Evolutionary conservation across 2,113 vertebrate species (phyloP).

Genomic region (Maccullochella peelii): DNA sequence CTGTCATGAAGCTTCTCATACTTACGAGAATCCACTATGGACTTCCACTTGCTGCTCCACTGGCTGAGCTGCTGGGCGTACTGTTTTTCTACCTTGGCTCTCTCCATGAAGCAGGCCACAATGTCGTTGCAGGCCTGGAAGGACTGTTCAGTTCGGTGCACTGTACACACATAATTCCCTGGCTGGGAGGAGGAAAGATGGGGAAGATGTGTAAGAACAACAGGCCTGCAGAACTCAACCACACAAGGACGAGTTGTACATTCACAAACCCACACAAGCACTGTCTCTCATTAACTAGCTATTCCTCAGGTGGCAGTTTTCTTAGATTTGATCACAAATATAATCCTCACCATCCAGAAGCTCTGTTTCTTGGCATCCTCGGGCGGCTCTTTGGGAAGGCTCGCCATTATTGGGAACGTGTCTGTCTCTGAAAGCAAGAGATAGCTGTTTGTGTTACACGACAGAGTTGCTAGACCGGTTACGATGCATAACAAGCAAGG

Average conservation of each 20-base stretch:
- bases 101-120: slow-evolving; percentile 86
- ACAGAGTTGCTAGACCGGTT: slow-evolving; percentile 57
- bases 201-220: not conserved
- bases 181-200: slow-evolving; percentile 75
- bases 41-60: slow-evolving; percentile 89
- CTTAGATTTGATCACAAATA: not conserved
- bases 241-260: not conserved
- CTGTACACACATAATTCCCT: slow-evolving; percentile 83
- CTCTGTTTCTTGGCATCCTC: slow-evolving; percentile 81
- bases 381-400: slow-evolving; percentile 68
- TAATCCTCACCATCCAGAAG: slow-evolving; percentile 87
- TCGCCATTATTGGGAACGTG: slow-evolving; percentile 70
- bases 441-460: slow-evolving; percentile 26
- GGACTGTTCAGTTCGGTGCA: slow-evolving; percentile 84
- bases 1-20: slow-evolving; percentile 26
- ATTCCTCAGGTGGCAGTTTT: not conserved
- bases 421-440: slow-evolving; percentile 55
- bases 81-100: slow-evolving; percentile 86
- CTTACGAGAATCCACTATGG: slow-evolving; percentile 86
- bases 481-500: slow-evolving; percentile 31
- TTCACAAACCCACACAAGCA: slow-evolving; percentile 8
- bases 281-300: not conserved
- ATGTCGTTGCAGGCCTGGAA: slow-evolving; percentile 87
- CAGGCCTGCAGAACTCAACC: not conserved
- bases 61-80: slow-evolving; percentile 87